Base-by-base conservation (phyloP, 2,888 invertebrate genomes). In the Tiphia femorata region DNA sequence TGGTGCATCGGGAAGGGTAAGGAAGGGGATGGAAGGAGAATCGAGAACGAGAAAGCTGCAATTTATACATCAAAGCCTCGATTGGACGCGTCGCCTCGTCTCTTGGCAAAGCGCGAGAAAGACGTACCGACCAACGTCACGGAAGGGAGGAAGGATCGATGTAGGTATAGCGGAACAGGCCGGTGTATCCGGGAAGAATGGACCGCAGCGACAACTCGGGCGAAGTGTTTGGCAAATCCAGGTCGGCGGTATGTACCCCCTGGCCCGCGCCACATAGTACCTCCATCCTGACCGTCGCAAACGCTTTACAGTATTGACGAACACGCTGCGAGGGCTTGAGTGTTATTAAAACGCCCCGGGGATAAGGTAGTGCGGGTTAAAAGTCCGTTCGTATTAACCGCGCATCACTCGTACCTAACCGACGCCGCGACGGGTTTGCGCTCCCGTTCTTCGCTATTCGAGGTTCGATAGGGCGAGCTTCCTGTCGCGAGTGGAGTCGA, bases 1-100 rank as follows among this genome's bases (percentile, higher is more conserved):
- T 27, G 35, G 25, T 4, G 43, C 30, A 35, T 40, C 7, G 40
- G 21, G 52, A 62, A 64, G 64, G 62, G 55, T 44, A 47, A 50
- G 44, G 49, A 51, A 17, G 48, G 49, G 27, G 40, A 27, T 8
- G 37, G 20, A 42, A 50, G 62, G 10, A 16, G 30, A 56, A 68
- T 69, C 68, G 67, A 68, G 70, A 64, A 70, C 58, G 67, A 70
- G 63, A 68, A 62, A 70, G 63, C 61, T 64, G 63, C 70, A 69
- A 72, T 72, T 72, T 72, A 72, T 73, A 67, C 72, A 72, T 72
- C 72, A 71, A 73, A 72, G 73, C 70, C 64, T 62, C 68, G 68
- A 73, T 73, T 73, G 71, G 70, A 70, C 65, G 67, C 68, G 62
- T 63, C 67, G 60, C 60, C 66, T 55, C 60, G 44, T 30, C 49